Conservation (phyloP, 2,113 vertebrate species). For the Cavia aperea region DNA sequence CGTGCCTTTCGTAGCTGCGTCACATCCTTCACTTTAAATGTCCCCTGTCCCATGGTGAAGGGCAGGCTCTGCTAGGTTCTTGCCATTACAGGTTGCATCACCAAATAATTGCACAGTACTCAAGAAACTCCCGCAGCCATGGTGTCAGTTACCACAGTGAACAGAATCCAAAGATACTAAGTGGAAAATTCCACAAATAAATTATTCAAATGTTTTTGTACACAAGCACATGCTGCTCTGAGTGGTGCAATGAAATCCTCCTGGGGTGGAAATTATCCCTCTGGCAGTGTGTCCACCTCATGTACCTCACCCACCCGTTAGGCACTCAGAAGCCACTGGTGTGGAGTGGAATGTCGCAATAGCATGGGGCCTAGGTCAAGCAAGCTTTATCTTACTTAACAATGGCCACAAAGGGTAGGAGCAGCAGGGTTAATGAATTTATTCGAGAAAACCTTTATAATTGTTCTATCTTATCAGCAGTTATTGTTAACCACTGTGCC, state of each 20-base stretch:
- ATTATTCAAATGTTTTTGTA: neutral
- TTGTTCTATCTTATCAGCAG: neutral
- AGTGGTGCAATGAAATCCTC: neutral
- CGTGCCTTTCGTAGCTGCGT: neutral
- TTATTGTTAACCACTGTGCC: neutral
- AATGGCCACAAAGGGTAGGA: too few relatives aligned
- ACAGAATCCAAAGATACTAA: neutral
- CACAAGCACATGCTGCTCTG: neutral
- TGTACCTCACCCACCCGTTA: neutral
- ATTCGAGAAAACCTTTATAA: neutral
- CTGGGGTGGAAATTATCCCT: neutral
- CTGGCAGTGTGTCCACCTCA: neutral
- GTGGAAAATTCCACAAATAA: slow-evolving; percentile 10
- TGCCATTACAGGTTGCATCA: neutral
- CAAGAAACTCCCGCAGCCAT: neutral
- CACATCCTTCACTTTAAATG: neutral
- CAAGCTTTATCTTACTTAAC: neutral
- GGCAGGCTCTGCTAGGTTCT: neutral
- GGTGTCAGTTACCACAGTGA: neutral
- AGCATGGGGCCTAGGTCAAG: too few relatives aligned
- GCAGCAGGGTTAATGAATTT: neutral
- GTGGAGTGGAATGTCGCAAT: neutral
- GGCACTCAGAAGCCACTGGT: neutral
- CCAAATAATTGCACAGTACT: neutral
- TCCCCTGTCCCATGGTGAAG: neutral